Evolutionary conservation across 2,888 invertebrate genomes (phyloP), one percentile per base, ranked within the genome.

Genomic region (Luperina testacea): DNA sequence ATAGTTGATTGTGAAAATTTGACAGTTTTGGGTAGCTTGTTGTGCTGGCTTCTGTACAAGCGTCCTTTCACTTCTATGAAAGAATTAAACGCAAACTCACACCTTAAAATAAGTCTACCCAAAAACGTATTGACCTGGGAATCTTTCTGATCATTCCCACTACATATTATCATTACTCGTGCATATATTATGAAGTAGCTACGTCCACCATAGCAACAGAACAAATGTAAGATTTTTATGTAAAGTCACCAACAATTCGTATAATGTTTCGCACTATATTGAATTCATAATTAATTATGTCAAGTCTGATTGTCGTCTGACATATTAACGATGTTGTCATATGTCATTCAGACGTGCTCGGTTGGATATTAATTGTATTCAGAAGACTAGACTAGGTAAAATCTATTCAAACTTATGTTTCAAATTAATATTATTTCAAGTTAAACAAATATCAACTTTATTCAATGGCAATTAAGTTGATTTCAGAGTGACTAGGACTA

Each of bases 231-330:
- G 20, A 63, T 78, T 42, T 73, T 42, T 78, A 75, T 69, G 27
- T 74, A 74, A 27, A 81, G 27, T 6, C 72, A 69, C n/a, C 63
- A 53, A 53, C 27, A 53, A 1, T 64, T 11, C 27, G 53, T 59
- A 64, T 48, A 42, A 69, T 20, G 11, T 75, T 59, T 27, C 24
- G 24, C 72, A 85, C 32, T 81, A 45, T 75, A 67, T 81, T n/a
- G 75, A 51, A 81, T 81, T 73, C 57, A 69, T 75, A 85, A 81
- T 73, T 73, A 73, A 81, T 81, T 73, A 71, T 76, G 42, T 63
- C 65, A 81, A 57, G 82, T 80, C 72, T 61, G 72, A 42, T 42
- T 42, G 45, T 17, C 38, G 77, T 73, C 57, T 70, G 59, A 72
- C 69, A 85, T 80, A 80, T 24, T 72, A 72, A 85, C 59, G 59